Evolutionary conservation across 2,797 vertebrate species (phyloP), one percentile per base, ranked within the genome.

Genomic region (Anableps anableps): DNA sequence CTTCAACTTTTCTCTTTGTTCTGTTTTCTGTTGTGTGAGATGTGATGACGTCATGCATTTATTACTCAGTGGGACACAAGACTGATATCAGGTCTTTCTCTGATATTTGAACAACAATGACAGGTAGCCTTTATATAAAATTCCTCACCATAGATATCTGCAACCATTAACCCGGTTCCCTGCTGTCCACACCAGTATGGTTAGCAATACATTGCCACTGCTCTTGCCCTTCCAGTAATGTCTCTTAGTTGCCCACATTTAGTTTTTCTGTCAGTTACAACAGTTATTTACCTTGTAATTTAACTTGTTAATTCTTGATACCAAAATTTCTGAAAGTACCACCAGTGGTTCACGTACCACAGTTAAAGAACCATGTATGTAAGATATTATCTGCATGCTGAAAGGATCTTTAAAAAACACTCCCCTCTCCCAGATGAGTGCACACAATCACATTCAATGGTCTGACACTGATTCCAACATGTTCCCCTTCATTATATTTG

Each of bases 401-500:
- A 48, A 36, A 64, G 29, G 71, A 74, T 64, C 29, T 76, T 79
- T 17, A 31, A n/a, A 47, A 36, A 62, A 17, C 13, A 62, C 29
- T 64, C 11, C 26, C 7, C 14, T 64, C 43, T 50, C 55, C 14
- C 53, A 75, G 64, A 70, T 31, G 51, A 74, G 4, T 66, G 72
- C 47, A 43, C 58, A 74, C 34, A 68, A 19, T 58, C 60, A 80
- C 43, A 58, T 31, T 60, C 1, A 43, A 36, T 36, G 34, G 14
- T 31, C 50, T 48, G 43, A 66, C 58, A 21, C 10, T 66, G n/a
- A 72, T 50, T 72, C 76, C 41, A 9, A 31, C 38, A 8, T 43
- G 16, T 64, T 72, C 71, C 2, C 41, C 50, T 45, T 62, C 75
- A 38, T 36, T 80, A 74, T 60, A 38, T 72, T 77, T 55, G 75